Base-by-base conservation (phyloP, 2,113 vertebrate species). In the Bettongia penicillata region DNA sequence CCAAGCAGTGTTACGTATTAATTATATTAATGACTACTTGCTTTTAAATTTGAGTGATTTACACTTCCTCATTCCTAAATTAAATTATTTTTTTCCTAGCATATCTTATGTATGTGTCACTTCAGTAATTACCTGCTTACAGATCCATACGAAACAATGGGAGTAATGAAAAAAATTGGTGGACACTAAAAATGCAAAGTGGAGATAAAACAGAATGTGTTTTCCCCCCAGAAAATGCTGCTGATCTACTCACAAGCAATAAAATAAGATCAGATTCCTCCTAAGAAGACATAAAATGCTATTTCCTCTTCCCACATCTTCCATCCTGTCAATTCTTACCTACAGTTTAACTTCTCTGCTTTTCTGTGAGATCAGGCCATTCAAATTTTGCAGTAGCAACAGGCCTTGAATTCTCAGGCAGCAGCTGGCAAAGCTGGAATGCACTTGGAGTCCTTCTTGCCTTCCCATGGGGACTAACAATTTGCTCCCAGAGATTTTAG, bases 361-460 rank as follows among this genome's bases (percentile, higher is more conserved):
- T 3, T 14, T 49, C 90, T 97, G 0, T 61, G 49, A 91, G 61
- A n/a, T 52, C 12, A 1, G 10, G 52, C 57, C 77, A 37, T 50
- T 77, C 89, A 37, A 14, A 19, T 24, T 93, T 25, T 1, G 9
- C 47, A 3, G 2, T 90, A 7, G 55, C 3, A 53, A 28, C 49
- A 91, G 22, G 55, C 11, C 49, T 92, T 11, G n/a, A 22, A 22
- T 16, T 77, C 37, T 31, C 28, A 6, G 0, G 0, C 3, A 57
- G 52, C 89, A 95, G 51, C 12, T 93, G 51, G 7, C 91, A 51
- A 68, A 51, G 2, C 47, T 89, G 11, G 31, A 53, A 92, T 92
- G 94, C 28, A 91, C 10, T 89, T 95, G 90, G 93, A 91, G 49
- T n/a, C 57, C 84, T 96, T 50, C 10, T 55, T 97, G 1, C 68